These are phyloP conservation scores for Philopedon plagiatum DNA, from an alignment of 2,888 invertebrate species.

Conservation along the genomic window DNA sequence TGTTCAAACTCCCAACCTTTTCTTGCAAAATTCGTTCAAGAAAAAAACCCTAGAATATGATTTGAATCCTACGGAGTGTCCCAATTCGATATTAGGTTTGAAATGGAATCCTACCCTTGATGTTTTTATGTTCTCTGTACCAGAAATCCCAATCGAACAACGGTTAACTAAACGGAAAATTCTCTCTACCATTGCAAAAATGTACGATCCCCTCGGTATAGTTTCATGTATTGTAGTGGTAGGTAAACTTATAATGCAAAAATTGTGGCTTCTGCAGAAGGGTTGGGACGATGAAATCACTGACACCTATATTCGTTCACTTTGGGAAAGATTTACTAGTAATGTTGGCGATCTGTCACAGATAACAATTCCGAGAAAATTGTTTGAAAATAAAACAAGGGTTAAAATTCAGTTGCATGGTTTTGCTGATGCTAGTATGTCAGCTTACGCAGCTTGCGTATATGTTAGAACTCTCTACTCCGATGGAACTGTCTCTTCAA, in stretches of 20 bases:
- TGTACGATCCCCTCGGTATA: slow-evolving; percentile 46
- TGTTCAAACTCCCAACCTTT: slow-evolving; percentile 17
- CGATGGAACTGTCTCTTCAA: slow-evolving; percentile 26
- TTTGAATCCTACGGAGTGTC: slow-evolving; percentile 25
- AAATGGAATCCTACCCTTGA: slow-evolving; percentile 34
- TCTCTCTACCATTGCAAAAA: slow-evolving; percentile 26
- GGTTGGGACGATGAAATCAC: slow-evolving; percentile 36
- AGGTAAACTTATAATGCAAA: slow-evolving; percentile 47
- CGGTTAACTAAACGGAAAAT: slow-evolving; percentile 31
- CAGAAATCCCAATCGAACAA: not conserved
- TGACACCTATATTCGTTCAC: not conserved
- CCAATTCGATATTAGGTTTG: slow-evolving; percentile 31
- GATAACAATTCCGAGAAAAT: slow-evolving; percentile 35
- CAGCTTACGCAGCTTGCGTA: too few relatives aligned
- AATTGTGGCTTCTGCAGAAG: slow-evolving; percentile 32
- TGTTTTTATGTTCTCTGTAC: slow-evolving; percentile 29
- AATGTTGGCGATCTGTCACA: not conserved
- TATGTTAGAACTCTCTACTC: slow-evolving; percentile 30
- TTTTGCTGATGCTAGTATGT: too few relatives aligned
- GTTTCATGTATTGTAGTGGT: slow-evolving; percentile 37
- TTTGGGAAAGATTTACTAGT: slow-evolving; percentile 19
- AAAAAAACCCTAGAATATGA: not conserved
- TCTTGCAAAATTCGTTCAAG: not conserved
- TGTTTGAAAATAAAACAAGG: slow-evolving; percentile 8
- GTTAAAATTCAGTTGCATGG: slow-evolving; percentile 34